These are phyloP conservation scores for Lampris incognitus DNA, from an alignment of 2,113 vertebrate species.

Conservation along the genomic window DNA sequence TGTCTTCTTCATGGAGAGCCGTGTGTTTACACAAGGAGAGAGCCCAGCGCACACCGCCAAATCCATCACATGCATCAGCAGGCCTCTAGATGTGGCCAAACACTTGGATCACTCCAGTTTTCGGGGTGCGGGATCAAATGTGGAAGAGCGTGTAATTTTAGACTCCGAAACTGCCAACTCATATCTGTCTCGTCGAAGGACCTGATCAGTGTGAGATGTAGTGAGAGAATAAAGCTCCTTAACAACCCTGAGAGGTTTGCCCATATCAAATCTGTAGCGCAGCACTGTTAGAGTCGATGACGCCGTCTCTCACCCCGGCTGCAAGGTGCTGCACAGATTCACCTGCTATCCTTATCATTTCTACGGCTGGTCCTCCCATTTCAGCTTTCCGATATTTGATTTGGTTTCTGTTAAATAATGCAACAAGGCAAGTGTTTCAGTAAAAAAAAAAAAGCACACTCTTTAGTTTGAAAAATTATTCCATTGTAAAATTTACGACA, in stretches of 20 bases:
- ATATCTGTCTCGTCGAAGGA: neutral
- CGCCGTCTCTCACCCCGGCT: neutral
- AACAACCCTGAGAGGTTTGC: neutral
- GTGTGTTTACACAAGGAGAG: neutral
- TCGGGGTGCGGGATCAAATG: neutral
- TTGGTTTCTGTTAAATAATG: too few species aligned
- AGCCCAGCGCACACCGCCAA: neutral
- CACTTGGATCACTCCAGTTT: neutral
- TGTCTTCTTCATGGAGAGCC: conserved; percentile 3
- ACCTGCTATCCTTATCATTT: too few species aligned
- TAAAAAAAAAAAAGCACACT: too few species aligned
- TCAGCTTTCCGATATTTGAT: too few species aligned
- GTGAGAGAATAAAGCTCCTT: neutral
- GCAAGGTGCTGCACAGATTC: too few species aligned
- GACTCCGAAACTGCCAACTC: neutral
- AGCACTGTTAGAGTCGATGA: too few species aligned
- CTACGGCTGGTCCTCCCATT: too few species aligned
- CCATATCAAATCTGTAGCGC: too few species aligned
- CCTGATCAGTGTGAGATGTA: neutral
- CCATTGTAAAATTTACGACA: too few species aligned
- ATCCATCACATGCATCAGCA: neutral
- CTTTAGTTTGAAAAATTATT: neutral
- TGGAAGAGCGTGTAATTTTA: neutral
- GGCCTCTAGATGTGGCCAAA: neutral
- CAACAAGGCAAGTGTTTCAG: too few species aligned